Evolutionary conservation across 2,888 invertebrate genomes (phyloP), one percentile per base, ranked within the genome.

Genomic region (Augochlorella aurata): DNA sequence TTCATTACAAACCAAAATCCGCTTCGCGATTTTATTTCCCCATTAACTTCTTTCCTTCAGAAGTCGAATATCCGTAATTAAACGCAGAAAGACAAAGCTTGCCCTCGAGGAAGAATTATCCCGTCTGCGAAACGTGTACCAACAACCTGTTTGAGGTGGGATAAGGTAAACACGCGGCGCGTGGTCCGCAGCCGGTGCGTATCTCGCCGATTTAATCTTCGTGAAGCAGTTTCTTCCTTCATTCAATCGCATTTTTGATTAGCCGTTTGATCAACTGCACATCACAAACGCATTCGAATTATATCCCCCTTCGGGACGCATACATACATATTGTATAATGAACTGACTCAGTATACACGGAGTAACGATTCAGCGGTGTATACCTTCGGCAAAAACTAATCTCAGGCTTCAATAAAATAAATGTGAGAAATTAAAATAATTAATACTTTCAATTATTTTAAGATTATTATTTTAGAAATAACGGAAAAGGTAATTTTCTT

Each of bases 121-220:
- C 63, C 29, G 18, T 61, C 50, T 52, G 71, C 73, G 58, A 77
- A 75, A 71, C 74, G 79, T 58, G 84, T 72, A 78, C 67, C 84
- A 79, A 81, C 85, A 86, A 88, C 88, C 86, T 87, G 87, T 85
- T 87, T 69, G 87, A 66, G 74, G 76, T 82, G 73, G 74, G 49
- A 78, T 66, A 79, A 74, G 70, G 77, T 81, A 87, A 87, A 85
- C 81, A 80, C 71, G 69, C 80, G 78, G 54, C 74, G 85, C 82
- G 81, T 83, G 77, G 67, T 82, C 74, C 74, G 49, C 63, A 47
- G 49, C 58, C 63, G 44, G 18, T 9, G 16, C 14, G 12, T 16
- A 58, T 49, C 54, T 66, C 70, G 52, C 8, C 52, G 76, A 65
- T 79, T 74, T 66, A 82, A 49, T 68, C 75, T 79, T 74, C 69